A percentile compares a stretch with the other conserved stretches of the same genome.
Conservation (phyloP, 2,888 invertebrate species). For the Lepidonotus clava region DNA sequence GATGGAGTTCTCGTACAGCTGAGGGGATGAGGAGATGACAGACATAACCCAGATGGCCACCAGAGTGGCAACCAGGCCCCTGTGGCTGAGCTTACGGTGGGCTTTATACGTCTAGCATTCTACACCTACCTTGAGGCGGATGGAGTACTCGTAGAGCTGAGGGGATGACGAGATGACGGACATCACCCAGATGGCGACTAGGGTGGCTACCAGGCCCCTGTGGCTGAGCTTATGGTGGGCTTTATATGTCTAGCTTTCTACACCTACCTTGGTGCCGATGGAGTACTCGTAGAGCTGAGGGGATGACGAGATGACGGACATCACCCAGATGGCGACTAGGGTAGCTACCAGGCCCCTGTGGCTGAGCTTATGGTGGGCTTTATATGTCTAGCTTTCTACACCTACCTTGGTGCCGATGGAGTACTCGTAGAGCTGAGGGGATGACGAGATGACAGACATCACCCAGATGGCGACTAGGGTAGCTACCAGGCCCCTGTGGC, state of each 20-base stretch:
- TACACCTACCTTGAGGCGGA: constrained; percentile 7
- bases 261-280: constrained; percentile 1
- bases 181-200: constrained; percentile 17
- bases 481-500: not conserved
- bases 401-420: constrained; percentile 17
- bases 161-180: not conserved
- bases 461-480: constrained; percentile 31
- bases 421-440: constrained; percentile 50
- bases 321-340: constrained; percentile 6
- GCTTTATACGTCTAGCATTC: too few species aligned
- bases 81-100: not conserved
- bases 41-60: constrained; percentile 20
- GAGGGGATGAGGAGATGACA: not conserved
- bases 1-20: constrained; percentile 43
- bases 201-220: not conserved
- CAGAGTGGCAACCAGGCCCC: not conserved
- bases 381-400: too few species aligned
- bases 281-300: constrained; percentile 51
- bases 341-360: not conserved
- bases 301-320: not conserved
- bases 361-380: constrained; percentile 9
- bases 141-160: constrained; percentile 46
- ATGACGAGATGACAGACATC: not conserved
- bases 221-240: not conserved
- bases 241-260: too few species aligned